phyloP scores from a whole-genome alignment of 2,113 vertebrate genomes.

The Sclerurus mexicanus region DNA sequence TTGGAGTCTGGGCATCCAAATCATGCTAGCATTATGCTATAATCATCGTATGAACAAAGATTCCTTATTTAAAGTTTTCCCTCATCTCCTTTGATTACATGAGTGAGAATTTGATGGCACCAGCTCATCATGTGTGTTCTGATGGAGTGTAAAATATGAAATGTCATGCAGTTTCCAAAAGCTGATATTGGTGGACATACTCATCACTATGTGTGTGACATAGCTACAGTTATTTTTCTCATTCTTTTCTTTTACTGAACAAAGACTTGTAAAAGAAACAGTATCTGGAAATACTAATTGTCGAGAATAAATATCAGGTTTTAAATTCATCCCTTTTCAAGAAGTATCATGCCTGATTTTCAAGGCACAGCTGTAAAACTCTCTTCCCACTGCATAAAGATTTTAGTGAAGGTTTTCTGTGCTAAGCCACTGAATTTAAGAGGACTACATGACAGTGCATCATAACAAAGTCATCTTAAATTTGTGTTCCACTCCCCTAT shows the following conservation, averaged over 20 bases:
- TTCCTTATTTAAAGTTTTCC: not conserved
- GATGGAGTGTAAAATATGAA: not conserved
- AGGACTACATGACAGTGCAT: not conserved
- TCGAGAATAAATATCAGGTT: not conserved
- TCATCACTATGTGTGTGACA: not conserved
- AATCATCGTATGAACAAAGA: not conserved
- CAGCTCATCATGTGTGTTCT: not conserved
- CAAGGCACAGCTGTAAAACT: not conserved
- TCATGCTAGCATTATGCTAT: not conserved
- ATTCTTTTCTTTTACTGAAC: not conserved
- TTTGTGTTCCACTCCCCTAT: not conserved
- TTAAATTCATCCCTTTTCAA: not conserved
- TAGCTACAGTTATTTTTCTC: not conserved
- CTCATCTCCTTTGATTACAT: not conserved
- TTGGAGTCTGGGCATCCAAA: not conserved
- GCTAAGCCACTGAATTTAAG: not conserved
- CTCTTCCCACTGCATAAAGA: not conserved
- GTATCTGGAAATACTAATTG: not conserved
- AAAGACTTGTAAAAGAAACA: not conserved
- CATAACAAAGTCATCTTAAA: not conserved
- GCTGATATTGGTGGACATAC: not conserved
- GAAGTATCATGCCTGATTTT: not conserved
- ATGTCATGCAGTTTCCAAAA: not conserved
- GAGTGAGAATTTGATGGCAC: not conserved
- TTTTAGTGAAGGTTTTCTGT: not conserved